Base-by-base conservation (phyloP, 2,888 invertebrate genomes). In the Rhagonycha lutea region DNA sequence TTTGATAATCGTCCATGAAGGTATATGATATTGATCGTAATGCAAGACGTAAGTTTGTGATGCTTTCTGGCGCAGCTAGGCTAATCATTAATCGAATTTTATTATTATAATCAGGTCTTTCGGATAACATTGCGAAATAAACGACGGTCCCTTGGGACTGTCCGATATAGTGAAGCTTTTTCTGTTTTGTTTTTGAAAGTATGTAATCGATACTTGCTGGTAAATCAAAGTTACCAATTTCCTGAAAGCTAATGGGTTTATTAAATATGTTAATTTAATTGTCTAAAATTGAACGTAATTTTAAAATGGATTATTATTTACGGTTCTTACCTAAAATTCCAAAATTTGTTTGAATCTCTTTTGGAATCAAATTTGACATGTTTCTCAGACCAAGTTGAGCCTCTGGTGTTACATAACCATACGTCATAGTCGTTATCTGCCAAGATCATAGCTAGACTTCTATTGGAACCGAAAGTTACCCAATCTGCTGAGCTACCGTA, bases 171-270 rank as follows among this genome's bases (percentile, higher is more conserved):
- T 91, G 91, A 0, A 95, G 81, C 75, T 91, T 89, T 1, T 88
- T 75, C 23, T 90, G 89, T 0, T 90, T 89, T 0, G 93, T 93
- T 47, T 87, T 86, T 23, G 86, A 82, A 4, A 92, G 83, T 12
- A 92, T 89, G 83, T 92, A 91, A 84, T 95, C 92, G 28, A 96
- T 91, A 89, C 92, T 92, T 0, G 94, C 93, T 9, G 95, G 94
- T 0, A 95, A 84, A 85, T 96, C 96, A 83, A 91, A 91, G 75
- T 89, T 87, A 0, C 94, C 95, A 86, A 95, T 94, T 83, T 96
- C 93, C 84, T 95, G 92, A 92, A 92, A 95, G 81, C 94, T 94
- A 85, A 88, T n/a, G n/a, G n/a, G n/a, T n/a, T n/a, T n/a, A n/a
- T n/a, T n/a, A n/a, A n/a, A n/a, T n/a, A n/a, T n/a, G n/a, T n/a